These are phyloP conservation scores for Anastatus disparis DNA, from an alignment of 1,140 invertebrate genomes.

Conservation along the genomic window DNA sequence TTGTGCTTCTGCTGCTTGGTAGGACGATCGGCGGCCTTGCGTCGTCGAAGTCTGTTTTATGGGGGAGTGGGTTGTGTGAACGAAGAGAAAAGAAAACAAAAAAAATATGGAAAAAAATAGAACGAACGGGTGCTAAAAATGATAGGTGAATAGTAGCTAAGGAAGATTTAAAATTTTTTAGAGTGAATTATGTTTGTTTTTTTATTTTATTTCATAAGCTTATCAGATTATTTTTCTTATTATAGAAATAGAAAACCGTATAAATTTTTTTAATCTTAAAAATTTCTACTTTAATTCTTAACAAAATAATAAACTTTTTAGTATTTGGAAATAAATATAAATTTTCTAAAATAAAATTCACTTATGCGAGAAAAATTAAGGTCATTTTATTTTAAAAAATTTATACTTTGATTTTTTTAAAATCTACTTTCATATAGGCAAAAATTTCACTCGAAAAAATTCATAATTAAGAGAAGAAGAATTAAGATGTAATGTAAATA, in stretches of 20 bases:
- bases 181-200: constrained; percentile 21
- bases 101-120: constrained; percentile 50
- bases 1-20: constrained; percentile 48
- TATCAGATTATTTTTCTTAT: too few species aligned
- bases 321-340: too few species aligned
- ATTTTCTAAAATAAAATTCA: too few species aligned
- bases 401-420: too few species aligned
- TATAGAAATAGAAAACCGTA: too few species aligned
- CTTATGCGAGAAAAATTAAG: neutral
- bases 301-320: too few species aligned
- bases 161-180: constrained; percentile 28
- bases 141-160: neutral
- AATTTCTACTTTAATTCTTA: too few species aligned
- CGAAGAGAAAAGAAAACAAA: constrained; percentile 55
- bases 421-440: too few species aligned
- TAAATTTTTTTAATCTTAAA: too few species aligned
- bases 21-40: constrained; percentile 55
- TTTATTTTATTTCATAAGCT: too few species aligned
- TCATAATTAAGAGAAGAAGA: constrained; percentile 1
- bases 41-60: constrained; percentile 63
- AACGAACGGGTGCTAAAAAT: constrained; percentile 29
- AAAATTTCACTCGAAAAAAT: constrained; percentile 36
- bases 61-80: constrained; percentile 54
- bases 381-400: neutral
- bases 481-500: neutral